Conservation (phyloP, 2,888 invertebrate genomes). For the Tetragnatha montana region DNA sequence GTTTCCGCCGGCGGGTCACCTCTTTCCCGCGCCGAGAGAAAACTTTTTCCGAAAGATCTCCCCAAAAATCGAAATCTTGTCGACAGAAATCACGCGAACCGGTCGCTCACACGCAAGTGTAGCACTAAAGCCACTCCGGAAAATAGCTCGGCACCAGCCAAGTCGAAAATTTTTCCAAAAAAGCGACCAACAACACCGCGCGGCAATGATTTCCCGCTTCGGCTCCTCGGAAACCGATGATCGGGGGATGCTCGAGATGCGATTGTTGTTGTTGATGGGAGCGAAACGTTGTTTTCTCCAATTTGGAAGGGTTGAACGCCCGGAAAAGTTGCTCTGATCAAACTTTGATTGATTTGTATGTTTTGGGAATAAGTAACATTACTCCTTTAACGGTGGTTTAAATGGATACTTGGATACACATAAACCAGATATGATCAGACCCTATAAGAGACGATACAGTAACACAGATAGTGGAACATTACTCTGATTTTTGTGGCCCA, state of each 20-base stretch:
- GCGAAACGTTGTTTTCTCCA: slow-evolving; percentile 1
- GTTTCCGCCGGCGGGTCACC: slow-evolving; percentile 4
- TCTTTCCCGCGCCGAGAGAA: slow-evolving; percentile 8
- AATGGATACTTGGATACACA: neutral
- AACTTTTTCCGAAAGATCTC: no score
- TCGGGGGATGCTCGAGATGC: neutral
- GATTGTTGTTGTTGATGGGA: slow-evolving; percentile 29
- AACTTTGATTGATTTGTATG: no score
- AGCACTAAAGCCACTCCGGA: neutral
- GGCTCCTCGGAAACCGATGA: slow-evolving; percentile 16
- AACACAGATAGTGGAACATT: no score
- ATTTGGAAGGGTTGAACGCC: slow-evolving; percentile 11
- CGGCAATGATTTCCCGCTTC: slow-evolving; percentile 47
- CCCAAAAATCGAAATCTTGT: no score
- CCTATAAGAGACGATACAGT: no score
- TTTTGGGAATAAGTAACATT: no score
- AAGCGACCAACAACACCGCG: neutral
- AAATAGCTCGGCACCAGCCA: slow-evolving; percentile 26
- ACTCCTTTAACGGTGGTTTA: neutral
- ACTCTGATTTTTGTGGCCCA: no score
- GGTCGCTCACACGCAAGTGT: no score
- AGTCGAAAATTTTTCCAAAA: slow-evolving; percentile 30
- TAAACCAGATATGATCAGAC: neutral
- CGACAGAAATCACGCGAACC: no score
- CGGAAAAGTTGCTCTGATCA: neutral